Percentiles rank a stretch among this genome's conserved stretches.
These are phyloP conservation scores for Turnix velox DNA, from an alignment of 2,113 vertebrate species.

Conservation along the genomic window DNA sequence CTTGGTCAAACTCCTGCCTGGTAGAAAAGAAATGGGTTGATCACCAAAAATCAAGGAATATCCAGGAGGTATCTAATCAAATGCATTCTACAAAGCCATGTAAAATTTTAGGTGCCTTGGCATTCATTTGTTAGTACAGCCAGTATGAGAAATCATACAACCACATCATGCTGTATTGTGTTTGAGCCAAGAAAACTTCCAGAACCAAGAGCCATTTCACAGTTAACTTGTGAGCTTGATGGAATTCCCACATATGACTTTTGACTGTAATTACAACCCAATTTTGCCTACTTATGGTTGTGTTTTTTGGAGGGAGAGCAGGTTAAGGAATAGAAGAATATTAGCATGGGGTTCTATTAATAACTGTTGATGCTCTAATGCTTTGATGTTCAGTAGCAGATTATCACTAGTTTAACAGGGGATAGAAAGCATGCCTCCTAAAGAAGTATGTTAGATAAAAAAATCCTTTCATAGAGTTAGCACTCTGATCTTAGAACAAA, in stretches of 20 bases:
- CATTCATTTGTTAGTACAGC: neutral
- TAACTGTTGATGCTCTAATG: neutral
- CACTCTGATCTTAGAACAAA: neutral
- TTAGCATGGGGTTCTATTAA: neutral
- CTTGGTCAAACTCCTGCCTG: conserved; percentile 81
- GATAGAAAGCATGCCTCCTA: neutral
- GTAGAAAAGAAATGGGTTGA: neutral
- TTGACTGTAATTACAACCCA: neutral
- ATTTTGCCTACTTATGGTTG: neutral
- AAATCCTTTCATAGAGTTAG: neutral
- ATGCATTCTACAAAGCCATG: neutral
- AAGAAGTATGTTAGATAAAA: neutral
- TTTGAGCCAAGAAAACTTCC: neutral
- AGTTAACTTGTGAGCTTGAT: neutral
- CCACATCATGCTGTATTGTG: neutral
- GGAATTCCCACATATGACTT: neutral
- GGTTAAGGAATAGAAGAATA: neutral
- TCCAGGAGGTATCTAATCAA: neutral
- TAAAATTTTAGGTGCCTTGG: neutral
- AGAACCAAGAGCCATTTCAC: neutral
- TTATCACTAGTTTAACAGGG: neutral
- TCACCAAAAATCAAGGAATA: neutral
- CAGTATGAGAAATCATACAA: neutral
- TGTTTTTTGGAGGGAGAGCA: neutral
- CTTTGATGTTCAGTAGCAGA: neutral